These are phyloP conservation scores for Cisticola juncidis DNA, from an alignment of 2,113 vertebrate genomes.

Conservation along the genomic window DNA sequence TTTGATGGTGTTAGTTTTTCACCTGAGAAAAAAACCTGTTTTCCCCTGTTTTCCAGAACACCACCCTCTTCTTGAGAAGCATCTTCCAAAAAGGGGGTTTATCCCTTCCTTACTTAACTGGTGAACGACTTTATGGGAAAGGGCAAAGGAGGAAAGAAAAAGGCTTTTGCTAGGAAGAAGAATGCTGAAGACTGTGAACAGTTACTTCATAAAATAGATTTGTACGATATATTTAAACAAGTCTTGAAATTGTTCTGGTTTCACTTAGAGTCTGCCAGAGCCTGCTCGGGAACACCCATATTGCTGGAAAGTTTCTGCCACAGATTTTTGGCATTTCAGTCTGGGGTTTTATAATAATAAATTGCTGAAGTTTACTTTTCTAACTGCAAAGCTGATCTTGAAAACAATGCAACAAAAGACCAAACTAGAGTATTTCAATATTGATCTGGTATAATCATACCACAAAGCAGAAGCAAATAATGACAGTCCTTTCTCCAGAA, in stretches of 20 bases:
- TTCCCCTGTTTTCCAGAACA: too few species aligned
- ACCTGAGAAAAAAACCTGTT: too few species aligned
- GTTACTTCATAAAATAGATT: background rate
- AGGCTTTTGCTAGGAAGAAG: background rate
- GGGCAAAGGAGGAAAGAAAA: background rate
- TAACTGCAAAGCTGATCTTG: background rate
- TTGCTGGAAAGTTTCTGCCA: background rate
- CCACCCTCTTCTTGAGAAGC: background rate
- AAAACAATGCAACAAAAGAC: background rate
- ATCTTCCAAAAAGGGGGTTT: background rate
- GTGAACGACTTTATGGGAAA: background rate
- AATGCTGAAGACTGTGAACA: background rate
- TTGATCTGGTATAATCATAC: background rate
- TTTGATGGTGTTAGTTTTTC: background rate
- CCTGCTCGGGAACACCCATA: rapidly evolving
- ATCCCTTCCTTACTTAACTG: background rate
- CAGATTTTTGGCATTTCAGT: background rate
- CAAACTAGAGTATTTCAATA: background rate
- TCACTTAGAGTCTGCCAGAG: background rate
- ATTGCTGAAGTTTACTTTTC: background rate
- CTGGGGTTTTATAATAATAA: background rate
- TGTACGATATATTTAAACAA: background rate
- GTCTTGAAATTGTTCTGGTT: background rate
- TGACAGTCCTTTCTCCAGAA: background rate
- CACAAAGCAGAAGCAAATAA: background rate